phyloP scores from a whole-genome alignment of 2,113 vertebrate genomes.

The Zapus hudsonius region DNA sequence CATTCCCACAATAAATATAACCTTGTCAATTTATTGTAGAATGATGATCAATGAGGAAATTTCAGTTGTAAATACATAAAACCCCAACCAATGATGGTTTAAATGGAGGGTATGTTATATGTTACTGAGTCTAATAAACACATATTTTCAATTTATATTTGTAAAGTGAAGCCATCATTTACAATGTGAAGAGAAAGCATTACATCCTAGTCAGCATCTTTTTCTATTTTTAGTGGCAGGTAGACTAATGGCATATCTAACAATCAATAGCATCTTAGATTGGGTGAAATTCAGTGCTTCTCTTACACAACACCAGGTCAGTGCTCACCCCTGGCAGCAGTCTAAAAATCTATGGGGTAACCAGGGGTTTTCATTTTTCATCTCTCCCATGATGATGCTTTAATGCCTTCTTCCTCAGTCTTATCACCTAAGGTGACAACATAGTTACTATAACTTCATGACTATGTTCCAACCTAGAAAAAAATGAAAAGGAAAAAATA shows the following conservation, averaged over 20 bases:
- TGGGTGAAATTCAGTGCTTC: background rate
- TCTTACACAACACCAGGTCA: background rate
- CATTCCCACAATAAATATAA: too few relatives aligned
- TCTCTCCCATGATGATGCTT: background rate
- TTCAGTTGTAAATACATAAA: background rate
- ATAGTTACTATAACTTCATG: background rate
- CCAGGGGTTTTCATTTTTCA: background rate
- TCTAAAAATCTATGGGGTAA: background rate
- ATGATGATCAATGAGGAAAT: background rate
- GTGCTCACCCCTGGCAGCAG: background rate
- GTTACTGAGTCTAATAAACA: slow-evolving; percentile 18
- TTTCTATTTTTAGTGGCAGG: background rate
- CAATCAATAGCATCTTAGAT: background rate
- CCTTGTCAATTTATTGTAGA: background rate
- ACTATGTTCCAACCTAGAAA: background rate
- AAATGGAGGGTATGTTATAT: background rate
- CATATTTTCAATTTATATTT: background rate
- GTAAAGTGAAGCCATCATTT: background rate
- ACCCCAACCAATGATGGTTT: background rate
- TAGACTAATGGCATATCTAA: background rate
- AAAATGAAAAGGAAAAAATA: background rate
- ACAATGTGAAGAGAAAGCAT: background rate
- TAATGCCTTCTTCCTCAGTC: background rate
- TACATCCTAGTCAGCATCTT: background rate
- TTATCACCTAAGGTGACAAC: background rate